Percentiles rank a stretch among this genome's conserved stretches.
phyloP scores from a whole-genome alignment of 2,113 vertebrate genomes.

The Passer montanus region DNA sequence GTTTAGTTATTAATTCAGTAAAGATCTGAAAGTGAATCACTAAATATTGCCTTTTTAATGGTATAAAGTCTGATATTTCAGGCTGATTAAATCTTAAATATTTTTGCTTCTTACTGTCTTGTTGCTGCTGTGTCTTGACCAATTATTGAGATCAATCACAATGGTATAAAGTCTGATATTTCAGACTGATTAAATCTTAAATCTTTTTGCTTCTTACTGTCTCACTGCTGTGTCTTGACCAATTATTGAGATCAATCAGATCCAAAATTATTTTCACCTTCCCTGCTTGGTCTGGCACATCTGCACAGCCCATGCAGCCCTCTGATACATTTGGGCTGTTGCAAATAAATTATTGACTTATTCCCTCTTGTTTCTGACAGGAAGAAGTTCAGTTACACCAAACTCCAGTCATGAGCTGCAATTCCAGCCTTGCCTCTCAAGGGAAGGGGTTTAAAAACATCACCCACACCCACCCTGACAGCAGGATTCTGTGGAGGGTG shows the following conservation, averaged over 20 bases:
- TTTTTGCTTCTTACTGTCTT: not conserved
- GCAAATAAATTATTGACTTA: rapidly evolving
- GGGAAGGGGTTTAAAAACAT: not conserved
- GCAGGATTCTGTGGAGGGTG: too few species aligned
- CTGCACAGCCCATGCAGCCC: not conserved
- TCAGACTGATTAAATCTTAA: not conserved
- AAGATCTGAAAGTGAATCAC: not conserved
- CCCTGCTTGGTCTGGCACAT: not conserved
- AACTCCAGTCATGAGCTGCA: not conserved
- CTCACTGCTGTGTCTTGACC: not conserved
- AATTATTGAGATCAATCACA: not conserved
- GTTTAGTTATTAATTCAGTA: not conserved
- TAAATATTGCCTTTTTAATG: not conserved
- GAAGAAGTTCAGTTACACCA: not conserved
- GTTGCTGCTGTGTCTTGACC: not conserved
- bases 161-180: not conserved
- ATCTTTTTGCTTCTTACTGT: not conserved
- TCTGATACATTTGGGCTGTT: not conserved
- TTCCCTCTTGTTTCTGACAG: not conserved
- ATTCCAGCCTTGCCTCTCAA: not conserved
- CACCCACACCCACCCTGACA: not conserved
- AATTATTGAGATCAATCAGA: not conserved
- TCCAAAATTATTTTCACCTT: not conserved
- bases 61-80: not conserved
- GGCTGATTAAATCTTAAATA: not conserved